A percentile compares a stretch with the other conserved stretches of the same genome.
These are phyloP conservation scores for Actenoides hombroni DNA, from an alignment of 2,113 vertebrate species.

Conservation along the genomic window DNA sequence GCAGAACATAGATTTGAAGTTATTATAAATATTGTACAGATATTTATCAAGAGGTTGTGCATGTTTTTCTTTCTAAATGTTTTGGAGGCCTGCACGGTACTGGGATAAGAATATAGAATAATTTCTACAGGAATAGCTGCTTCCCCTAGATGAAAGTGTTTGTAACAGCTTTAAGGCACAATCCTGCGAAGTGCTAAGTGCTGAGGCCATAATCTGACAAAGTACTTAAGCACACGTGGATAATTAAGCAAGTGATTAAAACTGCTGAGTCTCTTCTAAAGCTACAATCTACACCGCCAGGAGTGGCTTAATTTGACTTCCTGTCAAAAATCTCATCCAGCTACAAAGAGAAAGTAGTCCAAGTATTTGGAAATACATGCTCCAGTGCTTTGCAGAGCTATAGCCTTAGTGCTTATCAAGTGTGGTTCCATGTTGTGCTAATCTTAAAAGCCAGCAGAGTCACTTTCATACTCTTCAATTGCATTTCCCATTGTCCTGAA, in stretches of 20 bases:
- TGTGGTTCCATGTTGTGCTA: neutral
- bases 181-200: neutral
- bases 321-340: conserved; percentile 34
- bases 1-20: neutral
- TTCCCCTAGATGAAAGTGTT: neutral
- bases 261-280: conserved; percentile 39
- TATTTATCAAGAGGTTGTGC: neutral
- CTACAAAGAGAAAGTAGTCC: conserved; percentile 21
- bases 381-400: conserved; percentile 8
- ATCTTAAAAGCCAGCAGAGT: conserved; percentile 35
- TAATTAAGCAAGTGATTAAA: conserved; percentile 54
- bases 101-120: neutral
- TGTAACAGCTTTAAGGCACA: neutral
- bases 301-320: conserved; percentile 36
- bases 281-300: conserved; percentile 8
- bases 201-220: neutral
- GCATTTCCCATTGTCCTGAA: neutral
- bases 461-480: neutral
- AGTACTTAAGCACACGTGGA: neutral
- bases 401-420: neutral
- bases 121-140: neutral
- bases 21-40: neutral
- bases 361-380: conserved; percentile 32
- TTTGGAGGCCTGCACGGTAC: neutral
- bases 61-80: neutral